Evolutionary conservation across 2,888 invertebrate genomes (phyloP).

Genomic region (Drosophila engyochracea): DNA sequence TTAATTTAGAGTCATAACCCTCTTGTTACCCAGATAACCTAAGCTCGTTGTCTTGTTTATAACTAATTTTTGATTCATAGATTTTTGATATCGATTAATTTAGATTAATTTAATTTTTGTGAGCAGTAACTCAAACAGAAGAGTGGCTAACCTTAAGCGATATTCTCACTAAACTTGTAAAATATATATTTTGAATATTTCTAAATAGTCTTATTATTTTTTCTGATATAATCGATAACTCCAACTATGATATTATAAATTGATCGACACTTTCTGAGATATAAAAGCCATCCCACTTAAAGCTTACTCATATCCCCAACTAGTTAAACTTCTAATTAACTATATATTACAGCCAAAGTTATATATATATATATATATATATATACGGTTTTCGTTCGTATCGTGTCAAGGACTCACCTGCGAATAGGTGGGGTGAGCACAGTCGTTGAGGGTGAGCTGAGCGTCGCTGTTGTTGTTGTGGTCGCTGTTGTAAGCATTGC

Average conservation of each 20-base stretch:
- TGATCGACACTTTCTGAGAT: not conserved
- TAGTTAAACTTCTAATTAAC: not conserved
- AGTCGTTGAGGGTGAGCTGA: slow-evolving; percentile 70
- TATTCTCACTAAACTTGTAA: not conserved
- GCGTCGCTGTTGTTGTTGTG: slow-evolving; percentile 63
- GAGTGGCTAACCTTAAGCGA: too few relatives aligned
- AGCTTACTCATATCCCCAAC: not conserved
- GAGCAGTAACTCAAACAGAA: not conserved
- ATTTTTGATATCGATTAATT: not conserved
- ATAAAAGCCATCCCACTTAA: not conserved
- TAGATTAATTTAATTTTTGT: too few relatives aligned
- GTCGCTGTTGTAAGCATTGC: slow-evolving; percentile 63
- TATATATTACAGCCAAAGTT: not conserved
- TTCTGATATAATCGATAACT: not conserved
- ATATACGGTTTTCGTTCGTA: not conserved
- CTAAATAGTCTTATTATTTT: not conserved
- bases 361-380: not conserved
- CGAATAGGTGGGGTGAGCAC: slow-evolving; percentile 86
- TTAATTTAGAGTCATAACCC: not conserved
- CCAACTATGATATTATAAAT: not conserved
- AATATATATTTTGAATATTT: not conserved
- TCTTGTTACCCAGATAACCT: not conserved
- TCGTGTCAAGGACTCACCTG: slow-evolving; percentile 83
- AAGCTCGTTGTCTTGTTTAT: not conserved
- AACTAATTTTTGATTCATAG: not conserved